phyloP scores from a whole-genome alignment of 2,797 vertebrate genomes.

The Thamnophis elegans region DNA sequence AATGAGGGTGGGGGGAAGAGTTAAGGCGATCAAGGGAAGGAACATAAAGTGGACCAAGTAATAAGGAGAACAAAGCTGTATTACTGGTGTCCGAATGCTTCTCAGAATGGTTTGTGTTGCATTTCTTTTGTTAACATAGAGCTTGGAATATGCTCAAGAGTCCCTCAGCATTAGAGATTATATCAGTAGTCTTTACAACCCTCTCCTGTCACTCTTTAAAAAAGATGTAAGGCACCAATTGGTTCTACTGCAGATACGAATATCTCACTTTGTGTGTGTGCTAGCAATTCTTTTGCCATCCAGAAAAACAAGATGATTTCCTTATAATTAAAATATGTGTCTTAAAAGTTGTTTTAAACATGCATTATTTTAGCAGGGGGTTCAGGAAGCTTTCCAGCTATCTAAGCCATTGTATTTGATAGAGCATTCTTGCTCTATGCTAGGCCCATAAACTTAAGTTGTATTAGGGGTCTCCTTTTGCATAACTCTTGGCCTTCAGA shows the following conservation, averaged over 20 bases:
- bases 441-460: neutral
- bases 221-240: neutral
- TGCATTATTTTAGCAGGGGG: neutral
- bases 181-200: neutral
- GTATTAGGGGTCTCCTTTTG: neutral
- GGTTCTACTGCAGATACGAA: neutral
- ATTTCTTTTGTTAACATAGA: neutral
- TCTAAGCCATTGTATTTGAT: neutral
- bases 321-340: neutral
- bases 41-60: constrained; percentile 24
- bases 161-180: neutral
- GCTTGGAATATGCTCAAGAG: neutral
- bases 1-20: constrained; percentile 37
- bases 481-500: neutral
- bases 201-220: neutral
- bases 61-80: neutral
- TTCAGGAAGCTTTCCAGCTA: neutral
- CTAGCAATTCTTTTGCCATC: neutral
- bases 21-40: constrained; percentile 1
- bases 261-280: neutral
- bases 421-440: neutral
- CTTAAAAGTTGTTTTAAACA: neutral
- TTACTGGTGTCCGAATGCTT: constrained; percentile 54
- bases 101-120: neutral
- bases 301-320: neutral